Evolutionary conservation across 2,113 vertebrate species (phyloP), one percentile per base, ranked within the genome.

Genomic region (Solea senegalensis): DNA sequence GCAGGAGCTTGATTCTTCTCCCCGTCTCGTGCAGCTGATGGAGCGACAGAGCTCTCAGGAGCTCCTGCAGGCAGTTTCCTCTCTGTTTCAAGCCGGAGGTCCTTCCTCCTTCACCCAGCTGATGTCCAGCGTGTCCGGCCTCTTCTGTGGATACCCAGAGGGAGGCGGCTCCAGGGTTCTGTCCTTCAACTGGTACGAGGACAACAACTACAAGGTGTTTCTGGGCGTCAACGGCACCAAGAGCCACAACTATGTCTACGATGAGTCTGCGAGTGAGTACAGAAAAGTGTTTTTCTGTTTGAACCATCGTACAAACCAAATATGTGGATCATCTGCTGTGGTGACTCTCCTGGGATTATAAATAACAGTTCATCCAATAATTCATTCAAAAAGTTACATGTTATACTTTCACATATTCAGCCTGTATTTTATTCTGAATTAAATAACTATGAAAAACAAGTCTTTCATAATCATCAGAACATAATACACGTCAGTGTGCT

Each of bases 151-250:
- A 10, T 97, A 98, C 78, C 95, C 95, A 9, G 97, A 97, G 81
- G 95, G 95, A 53, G 95, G 94, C 8, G 96, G 96, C 54, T 92
- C 95, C 69, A 94, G 94, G 52, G 96, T 99, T 8, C 90, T 98
- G 76, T 99, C 98, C 78, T 97, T 98, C 90, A 99, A 98, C 91
- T 99, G 97, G 98, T 99, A 99, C 11, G 98, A 99, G 90, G 97
- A 99, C 90, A 98, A 98, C 86, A 98, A 99, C 92, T 99, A 99
- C 81, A 99, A 97, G 81, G 95, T 94, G 84, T 99, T 99, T 89
- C 92, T 99, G 69, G 98, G 97, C 7, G 95, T 98, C 72, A 95
- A 98, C 34, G 90, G 92, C 65, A 91, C 93, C 72, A 95, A 93
- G 90, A 95, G 87, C 88, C 93, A 91, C 50, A 83, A 92, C 90